These are phyloP conservation scores for Drosophila nannoptera DNA, from an alignment of 1,140 invertebrate genomes.

Conservation along the genomic window DNA sequence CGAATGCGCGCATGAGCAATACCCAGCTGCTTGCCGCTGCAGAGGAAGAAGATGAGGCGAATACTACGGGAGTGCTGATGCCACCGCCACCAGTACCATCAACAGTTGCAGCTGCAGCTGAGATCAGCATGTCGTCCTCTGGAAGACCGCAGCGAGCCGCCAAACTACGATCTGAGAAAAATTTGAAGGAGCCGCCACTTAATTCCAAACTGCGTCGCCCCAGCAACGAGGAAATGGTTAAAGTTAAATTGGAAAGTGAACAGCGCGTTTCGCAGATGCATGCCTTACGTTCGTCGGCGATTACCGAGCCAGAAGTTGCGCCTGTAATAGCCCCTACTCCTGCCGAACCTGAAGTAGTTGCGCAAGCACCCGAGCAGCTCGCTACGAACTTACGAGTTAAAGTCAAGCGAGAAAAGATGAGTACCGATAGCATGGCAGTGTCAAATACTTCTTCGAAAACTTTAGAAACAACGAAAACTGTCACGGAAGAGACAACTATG, in stretches of 20 bases:
- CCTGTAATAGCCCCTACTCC: background rate
- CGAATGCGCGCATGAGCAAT: conserved; percentile 50
- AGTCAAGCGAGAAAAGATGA: conserved; percentile 69
- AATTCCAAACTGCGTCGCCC: conserved; percentile 60
- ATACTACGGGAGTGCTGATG: conserved; percentile 57
- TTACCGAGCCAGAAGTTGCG: background rate
- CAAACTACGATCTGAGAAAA: conserved; percentile 61
- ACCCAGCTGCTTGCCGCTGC: conserved; percentile 61
- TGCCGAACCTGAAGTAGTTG: conserved; percentile 9
- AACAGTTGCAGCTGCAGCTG: conserved; percentile 13
- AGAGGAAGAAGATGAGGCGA: conserved; percentile 29
- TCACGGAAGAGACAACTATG: conserved; percentile 40
- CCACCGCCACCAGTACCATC: conserved; percentile 61
- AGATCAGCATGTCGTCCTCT: conserved; percentile 38
- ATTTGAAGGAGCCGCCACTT: conserved; percentile 59
- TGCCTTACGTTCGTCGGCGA: background rate
- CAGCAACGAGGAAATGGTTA: conserved; percentile 31
- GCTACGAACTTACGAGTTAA: conserved; percentile 39
- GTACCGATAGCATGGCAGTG: conserved; percentile 13
- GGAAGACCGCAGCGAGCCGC: conserved; percentile 66
- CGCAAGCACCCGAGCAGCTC: background rate
- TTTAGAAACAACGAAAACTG: conserved; percentile 21
- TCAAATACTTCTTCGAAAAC: conserved; percentile 11
- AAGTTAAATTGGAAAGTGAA: conserved; percentile 65
- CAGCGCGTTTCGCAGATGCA: conserved; percentile 61